Evolutionary conservation across 2,888 invertebrate genomes (phyloP).

Genomic region (Lithophane leautieri): DNA sequence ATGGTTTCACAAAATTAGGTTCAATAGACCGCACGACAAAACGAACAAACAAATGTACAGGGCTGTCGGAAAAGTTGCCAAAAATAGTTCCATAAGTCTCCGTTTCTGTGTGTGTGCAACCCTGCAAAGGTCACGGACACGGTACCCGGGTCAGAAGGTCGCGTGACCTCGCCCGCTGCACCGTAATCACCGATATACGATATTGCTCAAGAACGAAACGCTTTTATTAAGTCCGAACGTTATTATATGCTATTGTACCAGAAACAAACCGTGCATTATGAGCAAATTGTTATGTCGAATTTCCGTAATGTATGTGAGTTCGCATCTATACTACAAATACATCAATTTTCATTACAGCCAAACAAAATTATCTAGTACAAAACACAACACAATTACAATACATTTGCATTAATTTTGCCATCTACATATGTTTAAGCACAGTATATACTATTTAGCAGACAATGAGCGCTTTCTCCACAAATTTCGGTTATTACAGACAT

Average conservation of each 20-base stretch:
- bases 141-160: constrained; percentile 62
- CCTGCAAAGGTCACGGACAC: constrained; percentile 67
- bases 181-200: constrained; percentile 70
- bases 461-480: constrained; percentile 65
- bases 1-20: constrained; percentile 15
- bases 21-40: constrained; percentile 24
- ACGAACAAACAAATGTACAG: constrained; percentile 9
- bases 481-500: constrained; percentile 76
- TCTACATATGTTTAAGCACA: constrained; percentile 45
- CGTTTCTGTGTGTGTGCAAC: constrained; percentile 50
- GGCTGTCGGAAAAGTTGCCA: constrained; percentile 38
- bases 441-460: constrained; percentile 51
- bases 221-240: constrained; percentile 49
- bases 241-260: constrained; percentile 44
- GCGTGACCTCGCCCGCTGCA: constrained; percentile 66
- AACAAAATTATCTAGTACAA: constrained; percentile 37
- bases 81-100: constrained; percentile 54
- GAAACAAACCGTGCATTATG: constrained; percentile 32
- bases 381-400: constrained; percentile 42
- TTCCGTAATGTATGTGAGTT: constrained; percentile 3
- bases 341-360: constrained; percentile 33
- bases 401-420: constrained; percentile 59
- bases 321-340: constrained; percentile 14
- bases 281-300: constrained; percentile 34
- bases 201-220: constrained; percentile 58